Percentiles rank a stretch among this genome's conserved stretches.
phyloP scores from a whole-genome alignment of 2,797 vertebrate genomes.

The Euphonia xanthogaster region DNA sequence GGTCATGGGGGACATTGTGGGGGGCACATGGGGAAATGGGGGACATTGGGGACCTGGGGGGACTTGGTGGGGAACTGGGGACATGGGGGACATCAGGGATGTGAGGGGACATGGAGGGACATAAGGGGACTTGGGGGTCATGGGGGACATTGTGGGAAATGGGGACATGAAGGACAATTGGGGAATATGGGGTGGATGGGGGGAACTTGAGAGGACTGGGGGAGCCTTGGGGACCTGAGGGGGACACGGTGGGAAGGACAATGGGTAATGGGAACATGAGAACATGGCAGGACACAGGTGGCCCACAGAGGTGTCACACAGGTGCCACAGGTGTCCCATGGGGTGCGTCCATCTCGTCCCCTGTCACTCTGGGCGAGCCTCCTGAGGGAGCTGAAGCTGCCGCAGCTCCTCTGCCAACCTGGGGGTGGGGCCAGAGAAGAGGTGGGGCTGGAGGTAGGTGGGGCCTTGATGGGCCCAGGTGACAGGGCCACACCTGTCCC shows the following conservation, averaged over 20 bases:
- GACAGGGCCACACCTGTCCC: neutral
- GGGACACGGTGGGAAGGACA: neutral
- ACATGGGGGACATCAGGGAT: no score
- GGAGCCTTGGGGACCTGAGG: no score
- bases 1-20: neutral
- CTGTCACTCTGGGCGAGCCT: neutral
- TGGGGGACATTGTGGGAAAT: neutral
- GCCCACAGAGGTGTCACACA: neutral
- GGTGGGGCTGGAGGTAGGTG: neutral
- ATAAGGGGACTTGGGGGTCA: no score
- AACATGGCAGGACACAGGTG: neutral
- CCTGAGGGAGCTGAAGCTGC: neutral
- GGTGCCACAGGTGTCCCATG: neutral
- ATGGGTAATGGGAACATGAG: neutral
- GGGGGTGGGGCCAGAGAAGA: accelerated
- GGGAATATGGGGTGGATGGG: no score
- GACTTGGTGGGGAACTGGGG: no score
- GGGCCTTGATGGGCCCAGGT: neutral
- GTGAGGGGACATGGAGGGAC: no score
- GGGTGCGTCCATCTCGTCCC: neutral
- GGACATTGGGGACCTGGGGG: no score
- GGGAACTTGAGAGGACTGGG: neutral
- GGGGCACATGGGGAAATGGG: neutral
- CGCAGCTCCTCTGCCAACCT: neutral
- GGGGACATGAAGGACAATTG: neutral